phyloP scores from a whole-genome alignment of 2,113 vertebrate species.

The Uria aalge region DNA sequence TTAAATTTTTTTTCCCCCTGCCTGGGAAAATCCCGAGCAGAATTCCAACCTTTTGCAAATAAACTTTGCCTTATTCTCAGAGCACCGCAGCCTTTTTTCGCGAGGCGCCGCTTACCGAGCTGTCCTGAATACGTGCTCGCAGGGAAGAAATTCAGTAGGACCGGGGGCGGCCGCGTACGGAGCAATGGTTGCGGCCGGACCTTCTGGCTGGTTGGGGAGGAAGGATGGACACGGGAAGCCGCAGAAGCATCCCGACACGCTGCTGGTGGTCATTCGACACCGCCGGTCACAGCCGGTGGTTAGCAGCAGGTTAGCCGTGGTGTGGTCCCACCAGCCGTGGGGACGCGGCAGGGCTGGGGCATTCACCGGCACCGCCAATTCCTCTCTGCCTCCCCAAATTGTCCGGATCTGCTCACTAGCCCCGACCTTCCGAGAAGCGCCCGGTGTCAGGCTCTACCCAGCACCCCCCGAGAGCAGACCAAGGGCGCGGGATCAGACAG shows the following conservation, averaged over 20 bases:
- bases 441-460: neutral
- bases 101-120: neutral
- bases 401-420: neutral
- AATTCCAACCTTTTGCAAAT: neutral
- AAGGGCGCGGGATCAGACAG: neutral
- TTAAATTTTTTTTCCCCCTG: no score
- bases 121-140: neutral
- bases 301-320: neutral
- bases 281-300: neutral
- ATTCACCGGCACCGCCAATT: neutral
- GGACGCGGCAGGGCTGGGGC: no score
- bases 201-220: neutral
- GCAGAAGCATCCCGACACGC: neutral
- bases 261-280: neutral
- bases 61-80: neutral
- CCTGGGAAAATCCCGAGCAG: neutral
- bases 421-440: neutral
- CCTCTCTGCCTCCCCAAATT: neutral
- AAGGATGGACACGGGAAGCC: neutral
- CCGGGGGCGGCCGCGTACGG: rapidly evolving
- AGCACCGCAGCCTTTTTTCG: neutral
- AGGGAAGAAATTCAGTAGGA: neutral
- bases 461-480: neutral
- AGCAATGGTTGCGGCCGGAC: neutral
- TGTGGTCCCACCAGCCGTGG: neutral